These are phyloP conservation scores for Hippopotamyrus pictus DNA, from an alignment of 2,797 vertebrate genomes.

Conservation along the genomic window DNA sequence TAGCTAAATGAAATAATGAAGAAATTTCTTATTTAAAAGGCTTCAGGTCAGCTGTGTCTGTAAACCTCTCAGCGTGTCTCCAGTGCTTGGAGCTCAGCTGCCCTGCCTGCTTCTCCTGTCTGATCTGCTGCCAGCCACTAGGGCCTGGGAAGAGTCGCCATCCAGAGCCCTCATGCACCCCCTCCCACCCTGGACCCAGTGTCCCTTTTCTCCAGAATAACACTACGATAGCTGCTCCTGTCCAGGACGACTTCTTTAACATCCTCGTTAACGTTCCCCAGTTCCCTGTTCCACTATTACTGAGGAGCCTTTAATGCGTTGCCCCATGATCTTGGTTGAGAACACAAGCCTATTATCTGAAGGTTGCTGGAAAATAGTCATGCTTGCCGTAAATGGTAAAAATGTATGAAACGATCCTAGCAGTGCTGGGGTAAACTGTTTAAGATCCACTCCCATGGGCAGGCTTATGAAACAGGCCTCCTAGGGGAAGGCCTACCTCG, in stretches of 20 bases:
- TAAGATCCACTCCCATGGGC: neutral
- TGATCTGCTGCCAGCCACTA: constrained; percentile 68
- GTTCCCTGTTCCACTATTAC: neutral
- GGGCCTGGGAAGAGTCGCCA: constrained; percentile 51
- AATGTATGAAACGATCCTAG: neutral
- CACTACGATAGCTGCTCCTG: neutral
- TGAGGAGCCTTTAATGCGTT: neutral
- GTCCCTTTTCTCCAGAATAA: neutral
- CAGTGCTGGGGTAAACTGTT: neutral
- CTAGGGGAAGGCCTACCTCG: neutral
- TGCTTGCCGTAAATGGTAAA: neutral
- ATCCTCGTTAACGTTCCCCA: neutral
- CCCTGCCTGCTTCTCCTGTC: constrained; percentile 64
- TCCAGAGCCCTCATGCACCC: constrained; percentile 54
- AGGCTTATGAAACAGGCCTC: neutral
- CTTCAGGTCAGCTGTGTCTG: neutral
- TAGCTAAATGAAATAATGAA: neutral
- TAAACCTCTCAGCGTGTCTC: constrained; percentile 5
- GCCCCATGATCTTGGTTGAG: neutral
- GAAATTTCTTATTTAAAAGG: constrained; percentile 1
- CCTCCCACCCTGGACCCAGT: neutral
- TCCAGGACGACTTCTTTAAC: neutral
- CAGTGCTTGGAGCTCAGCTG: constrained; percentile 63
- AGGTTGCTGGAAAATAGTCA: neutral
- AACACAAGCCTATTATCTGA: neutral